phyloP scores from a whole-genome alignment of 1,140 invertebrate species.

The Steinernema feltiae region DNA sequence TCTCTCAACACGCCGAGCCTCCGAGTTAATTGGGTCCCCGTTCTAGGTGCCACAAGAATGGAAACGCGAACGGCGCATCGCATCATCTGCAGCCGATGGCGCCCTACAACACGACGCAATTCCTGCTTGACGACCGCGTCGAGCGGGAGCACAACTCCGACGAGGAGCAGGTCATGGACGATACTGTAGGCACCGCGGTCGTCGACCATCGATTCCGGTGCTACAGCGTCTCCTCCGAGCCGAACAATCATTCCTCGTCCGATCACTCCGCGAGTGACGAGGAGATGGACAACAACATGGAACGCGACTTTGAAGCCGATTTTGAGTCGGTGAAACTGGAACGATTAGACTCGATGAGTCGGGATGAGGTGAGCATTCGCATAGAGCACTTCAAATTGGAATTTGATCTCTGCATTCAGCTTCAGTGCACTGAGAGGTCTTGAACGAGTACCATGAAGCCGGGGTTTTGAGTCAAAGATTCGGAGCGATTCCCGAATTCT shows the following conservation, averaged over 20 bases:
- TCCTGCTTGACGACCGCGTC: slow-evolving; percentile 32
- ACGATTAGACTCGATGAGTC: slow-evolving; percentile 23
- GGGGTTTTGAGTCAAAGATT: not conserved
- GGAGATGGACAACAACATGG: too few relatives aligned
- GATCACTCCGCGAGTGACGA: not conserved
- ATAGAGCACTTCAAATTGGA: not conserved
- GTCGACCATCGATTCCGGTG: slow-evolving; percentile 14
- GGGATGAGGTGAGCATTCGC: slow-evolving; percentile 15
- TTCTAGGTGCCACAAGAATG: not conserved
- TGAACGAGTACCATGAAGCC: not conserved
- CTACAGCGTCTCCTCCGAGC: slow-evolving; percentile 14
- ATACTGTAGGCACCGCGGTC: not conserved
- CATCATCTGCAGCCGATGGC: slow-evolving; percentile 24
- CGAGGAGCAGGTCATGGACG: slow-evolving; percentile 3
- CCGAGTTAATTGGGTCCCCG: not conserved
- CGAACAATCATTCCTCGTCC: not conserved
- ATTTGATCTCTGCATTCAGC: too few relatives aligned
- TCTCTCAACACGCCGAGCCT: not conserved
- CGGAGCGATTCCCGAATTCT: too few relatives aligned
- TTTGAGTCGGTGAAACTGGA: slow-evolving; percentile 19
- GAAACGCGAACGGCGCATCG: not conserved
- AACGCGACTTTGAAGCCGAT: slow-evolving; percentile 27
- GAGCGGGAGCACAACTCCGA: slow-evolving; percentile 24
- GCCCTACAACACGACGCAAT: slow-evolving; percentile 31
- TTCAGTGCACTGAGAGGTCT: not conserved